Evolutionary conservation across 1,140 invertebrate genomes (phyloP).

Genomic region (Drosophila kikkawai): DNA sequence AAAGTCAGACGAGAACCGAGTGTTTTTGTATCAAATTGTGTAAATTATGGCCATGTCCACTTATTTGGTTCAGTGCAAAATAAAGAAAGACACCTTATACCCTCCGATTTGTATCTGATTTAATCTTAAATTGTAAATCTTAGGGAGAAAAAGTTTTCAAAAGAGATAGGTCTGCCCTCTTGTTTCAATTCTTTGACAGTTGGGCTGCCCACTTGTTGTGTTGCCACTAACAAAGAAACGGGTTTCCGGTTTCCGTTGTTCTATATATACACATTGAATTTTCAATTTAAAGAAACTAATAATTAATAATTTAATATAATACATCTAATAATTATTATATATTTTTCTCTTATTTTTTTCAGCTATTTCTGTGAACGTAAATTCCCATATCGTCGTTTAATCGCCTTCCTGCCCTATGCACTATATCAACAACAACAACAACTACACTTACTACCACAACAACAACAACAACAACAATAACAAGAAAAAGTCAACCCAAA

Average conservation of each 20-base stretch:
- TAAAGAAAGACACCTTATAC: background rate
- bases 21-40: background rate
- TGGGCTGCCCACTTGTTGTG: background rate
- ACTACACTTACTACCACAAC: conserved; percentile 12
- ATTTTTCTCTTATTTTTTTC: background rate
- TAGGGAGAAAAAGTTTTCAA: background rate
- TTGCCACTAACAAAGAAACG: background rate
- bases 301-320: background rate
- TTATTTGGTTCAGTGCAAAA: too few relatives aligned
- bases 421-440: conserved; percentile 33
- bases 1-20: background rate
- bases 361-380: conserved; percentile 32
- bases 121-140: background rate
- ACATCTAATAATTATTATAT: background rate
- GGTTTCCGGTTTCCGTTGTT: background rate
- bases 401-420: conserved; percentile 46
- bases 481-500: conserved; percentile 21
- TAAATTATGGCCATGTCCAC: background rate
- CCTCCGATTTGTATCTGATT: background rate
- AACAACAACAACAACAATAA: conserved; percentile 2
- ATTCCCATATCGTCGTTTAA: conserved; percentile 38
- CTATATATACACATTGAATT: too few relatives aligned
- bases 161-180: background rate
- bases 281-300: too few relatives aligned
- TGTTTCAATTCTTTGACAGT: too few relatives aligned